Percentiles rank a stretch among this genome's conserved stretches.
Evolutionary conservation across 2,888 invertebrate genomes (phyloP).

Genomic region (Thecocarcelia acutangulata): DNA sequence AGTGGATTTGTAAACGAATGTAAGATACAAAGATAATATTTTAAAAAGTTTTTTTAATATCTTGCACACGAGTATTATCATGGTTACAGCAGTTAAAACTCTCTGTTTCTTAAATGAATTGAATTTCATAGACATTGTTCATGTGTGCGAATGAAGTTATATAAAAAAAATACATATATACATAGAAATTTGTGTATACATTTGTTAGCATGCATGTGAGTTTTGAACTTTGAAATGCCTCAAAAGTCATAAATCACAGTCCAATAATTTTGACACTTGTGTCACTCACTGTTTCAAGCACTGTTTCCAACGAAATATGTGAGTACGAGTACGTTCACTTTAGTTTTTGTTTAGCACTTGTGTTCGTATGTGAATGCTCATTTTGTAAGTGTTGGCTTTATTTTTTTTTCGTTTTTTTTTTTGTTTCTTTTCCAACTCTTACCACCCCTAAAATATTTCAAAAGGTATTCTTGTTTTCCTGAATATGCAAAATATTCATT

Average conservation of each 20-base stretch:
- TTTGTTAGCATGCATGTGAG: background rate
- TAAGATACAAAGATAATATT: no score
- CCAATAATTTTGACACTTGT: conserved; percentile 67
- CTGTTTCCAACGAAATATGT: conserved; percentile 28
- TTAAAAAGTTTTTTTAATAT: no score
- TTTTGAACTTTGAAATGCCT: conserved; percentile 46
- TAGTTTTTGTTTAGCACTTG: conserved; percentile 39
- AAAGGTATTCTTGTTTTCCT: conserved; percentile 40
- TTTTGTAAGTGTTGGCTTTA: conserved; percentile 12
- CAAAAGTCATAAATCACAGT: conserved; percentile 66
- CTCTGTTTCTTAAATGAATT: no score
- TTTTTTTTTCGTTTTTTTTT: no score
- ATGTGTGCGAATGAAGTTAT: no score
- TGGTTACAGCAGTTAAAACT: no score
- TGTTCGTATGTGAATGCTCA: conserved; percentile 35
- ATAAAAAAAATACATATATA: no score
- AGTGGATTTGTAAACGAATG: no score
- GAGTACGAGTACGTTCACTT: conserved; percentile 39
- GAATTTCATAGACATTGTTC: no score
- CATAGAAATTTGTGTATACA: no score
- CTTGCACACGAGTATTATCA: no score
- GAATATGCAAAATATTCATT: conserved; percentile 53
- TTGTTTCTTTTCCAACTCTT: conserved; percentile 29
- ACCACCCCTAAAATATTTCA: conserved; percentile 39
- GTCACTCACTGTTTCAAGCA: conserved; percentile 60